Conservation (phyloP, 1,140 invertebrate species). For the Marisa cornuarietis region DNA sequence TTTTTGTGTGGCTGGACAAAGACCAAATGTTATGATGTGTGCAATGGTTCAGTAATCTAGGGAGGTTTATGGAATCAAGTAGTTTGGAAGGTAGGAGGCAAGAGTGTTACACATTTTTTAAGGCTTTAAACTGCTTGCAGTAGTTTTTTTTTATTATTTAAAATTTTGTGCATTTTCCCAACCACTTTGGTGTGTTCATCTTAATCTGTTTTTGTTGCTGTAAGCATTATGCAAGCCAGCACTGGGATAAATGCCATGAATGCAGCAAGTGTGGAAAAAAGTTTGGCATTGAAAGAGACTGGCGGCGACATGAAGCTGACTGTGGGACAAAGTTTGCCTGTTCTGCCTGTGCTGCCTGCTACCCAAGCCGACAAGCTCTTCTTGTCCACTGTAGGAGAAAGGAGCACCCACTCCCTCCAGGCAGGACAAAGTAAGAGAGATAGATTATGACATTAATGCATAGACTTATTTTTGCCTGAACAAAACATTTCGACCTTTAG, state of each 20-base stretch:
- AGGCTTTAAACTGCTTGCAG: too few relatives aligned
- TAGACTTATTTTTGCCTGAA: not conserved
- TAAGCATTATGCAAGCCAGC: constrained; percentile 25
- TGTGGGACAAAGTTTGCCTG: constrained; percentile 20
- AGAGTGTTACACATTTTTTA: too few relatives aligned
- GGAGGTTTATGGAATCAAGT: too few relatives aligned
- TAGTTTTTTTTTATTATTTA: too few relatives aligned
- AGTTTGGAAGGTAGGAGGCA: too few relatives aligned
- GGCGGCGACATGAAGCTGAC: constrained; percentile 9
- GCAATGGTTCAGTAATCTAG: too few relatives aligned
- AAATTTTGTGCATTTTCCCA: too few relatives aligned
- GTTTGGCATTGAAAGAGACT: constrained; percentile 18
- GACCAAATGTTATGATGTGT: too few relatives aligned
- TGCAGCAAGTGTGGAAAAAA: constrained; percentile 23
- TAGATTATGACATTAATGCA: not conserved
- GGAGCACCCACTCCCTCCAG: constrained; percentile 1
- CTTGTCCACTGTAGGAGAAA: constrained; percentile 20
- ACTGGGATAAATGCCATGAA: constrained; percentile 15
- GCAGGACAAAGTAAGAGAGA: not conserved
- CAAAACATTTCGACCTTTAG: not conserved
- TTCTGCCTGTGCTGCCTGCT: constrained; percentile 1
- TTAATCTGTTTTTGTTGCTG: not conserved
- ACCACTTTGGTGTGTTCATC: too few relatives aligned
- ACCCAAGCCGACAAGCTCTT: constrained; percentile 12
- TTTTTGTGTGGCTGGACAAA: too few relatives aligned